These are phyloP conservation scores for Rhynchotus rufescens DNA, from an alignment of 2,797 vertebrate genomes.

Conservation along the genomic window DNA sequence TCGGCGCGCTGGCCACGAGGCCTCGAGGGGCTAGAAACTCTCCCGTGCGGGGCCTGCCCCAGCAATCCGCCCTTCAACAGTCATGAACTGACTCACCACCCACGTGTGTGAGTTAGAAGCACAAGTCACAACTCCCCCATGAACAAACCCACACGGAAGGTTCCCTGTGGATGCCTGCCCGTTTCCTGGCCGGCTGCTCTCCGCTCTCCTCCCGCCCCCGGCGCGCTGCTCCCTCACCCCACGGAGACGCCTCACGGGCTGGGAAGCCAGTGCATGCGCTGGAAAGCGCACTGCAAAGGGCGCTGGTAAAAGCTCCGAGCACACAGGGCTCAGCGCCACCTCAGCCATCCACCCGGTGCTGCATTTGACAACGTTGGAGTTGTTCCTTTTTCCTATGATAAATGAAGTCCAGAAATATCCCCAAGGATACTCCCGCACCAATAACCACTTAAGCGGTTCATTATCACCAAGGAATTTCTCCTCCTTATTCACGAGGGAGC, in stretches of 20 bases:
- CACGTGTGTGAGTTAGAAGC: conserved; percentile 1
- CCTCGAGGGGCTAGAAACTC: not conserved
- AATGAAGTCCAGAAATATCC: not conserved
- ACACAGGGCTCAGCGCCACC: not conserved
- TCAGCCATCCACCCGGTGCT: not conserved
- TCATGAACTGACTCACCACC: not conserved
- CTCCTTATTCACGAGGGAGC: not conserved
- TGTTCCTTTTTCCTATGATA: not conserved
- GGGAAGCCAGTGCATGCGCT: not conserved
- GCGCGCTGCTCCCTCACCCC: not conserved
- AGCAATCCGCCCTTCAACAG: not conserved
- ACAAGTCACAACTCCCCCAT: not conserved
- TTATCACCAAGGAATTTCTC: not conserved
- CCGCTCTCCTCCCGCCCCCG: not conserved
- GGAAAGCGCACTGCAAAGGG: no score
- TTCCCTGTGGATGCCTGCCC: not conserved
- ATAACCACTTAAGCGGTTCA: not conserved
- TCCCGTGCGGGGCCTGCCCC: not conserved
- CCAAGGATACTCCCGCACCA: not conserved
- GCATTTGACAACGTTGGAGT: not conserved
- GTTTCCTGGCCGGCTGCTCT: not conserved
- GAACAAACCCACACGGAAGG: not conserved
- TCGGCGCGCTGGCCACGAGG: not conserved
- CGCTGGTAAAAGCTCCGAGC: not conserved
- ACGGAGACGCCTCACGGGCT: not conserved